Conservation (phyloP, 2,888 invertebrate species). For the Stenchaetothrips biformis region DNA sequence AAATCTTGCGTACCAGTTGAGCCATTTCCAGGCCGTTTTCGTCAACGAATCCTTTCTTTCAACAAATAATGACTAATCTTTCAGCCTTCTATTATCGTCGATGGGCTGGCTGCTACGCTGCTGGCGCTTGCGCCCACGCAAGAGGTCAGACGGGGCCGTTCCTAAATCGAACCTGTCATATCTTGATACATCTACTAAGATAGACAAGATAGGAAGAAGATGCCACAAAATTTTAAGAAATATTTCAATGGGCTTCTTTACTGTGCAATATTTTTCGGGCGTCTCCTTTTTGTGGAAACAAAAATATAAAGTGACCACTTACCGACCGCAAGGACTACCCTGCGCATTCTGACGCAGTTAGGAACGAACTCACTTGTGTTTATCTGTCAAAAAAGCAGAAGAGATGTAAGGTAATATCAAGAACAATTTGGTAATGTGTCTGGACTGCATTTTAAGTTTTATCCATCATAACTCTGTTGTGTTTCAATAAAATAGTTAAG, state of each 20-base stretch:
- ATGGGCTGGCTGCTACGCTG: neutral
- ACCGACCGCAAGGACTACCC: too few species aligned
- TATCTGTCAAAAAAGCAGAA: constrained; percentile 21
- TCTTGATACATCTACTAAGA: too few species aligned
- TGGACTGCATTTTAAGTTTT: too few species aligned
- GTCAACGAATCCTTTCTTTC: neutral
- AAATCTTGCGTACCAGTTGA: neutral
- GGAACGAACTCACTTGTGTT: neutral
- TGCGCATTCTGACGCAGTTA: neutral
- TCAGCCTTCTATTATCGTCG: constrained; percentile 4
- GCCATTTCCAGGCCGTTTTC: neutral
- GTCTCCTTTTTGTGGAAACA: too few species aligned
- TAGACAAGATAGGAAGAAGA: too few species aligned
- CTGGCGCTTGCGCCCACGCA: neutral
- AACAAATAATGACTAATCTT: constrained; percentile 4
- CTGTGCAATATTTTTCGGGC: too few species aligned
- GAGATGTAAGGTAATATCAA: neutral
- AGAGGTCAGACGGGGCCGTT: neutral
- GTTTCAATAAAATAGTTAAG: too few species aligned
- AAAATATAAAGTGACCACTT: too few species aligned
- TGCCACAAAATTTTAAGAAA: too few species aligned
- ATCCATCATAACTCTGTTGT: too few species aligned
- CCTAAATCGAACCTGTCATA: neutral
- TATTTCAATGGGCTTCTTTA: too few species aligned
- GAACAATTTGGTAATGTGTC: too few species aligned